Evolutionary conservation across 2,888 invertebrate genomes (phyloP).

Genomic region (Campoletis raptor): DNA sequence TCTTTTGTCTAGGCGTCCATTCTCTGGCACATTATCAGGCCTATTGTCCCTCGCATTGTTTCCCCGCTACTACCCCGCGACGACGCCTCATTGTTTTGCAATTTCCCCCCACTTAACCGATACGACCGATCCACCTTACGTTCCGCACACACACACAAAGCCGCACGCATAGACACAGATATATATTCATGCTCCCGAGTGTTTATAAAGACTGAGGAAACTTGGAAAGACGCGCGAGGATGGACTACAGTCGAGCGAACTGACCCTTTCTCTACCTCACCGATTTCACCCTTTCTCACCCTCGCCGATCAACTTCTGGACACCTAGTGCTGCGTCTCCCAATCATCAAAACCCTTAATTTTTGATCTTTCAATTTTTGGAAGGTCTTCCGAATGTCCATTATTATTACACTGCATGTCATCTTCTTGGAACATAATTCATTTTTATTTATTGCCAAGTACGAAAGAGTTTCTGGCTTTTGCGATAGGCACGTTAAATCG

Average conservation of each 20-base stretch:
- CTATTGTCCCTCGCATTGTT: constrained; percentile 85
- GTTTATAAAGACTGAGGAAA: neutral
- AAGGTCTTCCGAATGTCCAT: neutral
- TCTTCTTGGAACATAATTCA: neutral
- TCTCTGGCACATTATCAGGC: constrained; percentile 85
- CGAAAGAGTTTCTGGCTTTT: neutral
- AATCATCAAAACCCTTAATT: neutral
- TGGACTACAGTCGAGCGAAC: neutral
- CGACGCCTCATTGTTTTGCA: constrained; percentile 84
- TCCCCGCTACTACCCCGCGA: constrained; percentile 75
- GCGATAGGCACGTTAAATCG: neutral
- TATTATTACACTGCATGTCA: neutral
- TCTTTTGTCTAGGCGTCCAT: constrained; percentile 85
- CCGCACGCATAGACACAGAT: neutral
- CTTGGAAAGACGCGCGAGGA: neutral
- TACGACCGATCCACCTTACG: constrained; percentile 74
- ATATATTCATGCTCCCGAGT: neutral
- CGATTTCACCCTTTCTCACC: neutral
- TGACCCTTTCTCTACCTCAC: neutral
- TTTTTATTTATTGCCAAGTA: neutral
- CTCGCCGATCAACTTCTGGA: neutral
- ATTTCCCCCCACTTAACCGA: constrained; percentile 85
- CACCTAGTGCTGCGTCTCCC: neutral
- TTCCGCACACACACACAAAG: neutral
- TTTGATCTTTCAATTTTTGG: neutral